phyloP scores from a whole-genome alignment of 2,888 invertebrate species.

The Zygothrica quintamaculata region DNA sequence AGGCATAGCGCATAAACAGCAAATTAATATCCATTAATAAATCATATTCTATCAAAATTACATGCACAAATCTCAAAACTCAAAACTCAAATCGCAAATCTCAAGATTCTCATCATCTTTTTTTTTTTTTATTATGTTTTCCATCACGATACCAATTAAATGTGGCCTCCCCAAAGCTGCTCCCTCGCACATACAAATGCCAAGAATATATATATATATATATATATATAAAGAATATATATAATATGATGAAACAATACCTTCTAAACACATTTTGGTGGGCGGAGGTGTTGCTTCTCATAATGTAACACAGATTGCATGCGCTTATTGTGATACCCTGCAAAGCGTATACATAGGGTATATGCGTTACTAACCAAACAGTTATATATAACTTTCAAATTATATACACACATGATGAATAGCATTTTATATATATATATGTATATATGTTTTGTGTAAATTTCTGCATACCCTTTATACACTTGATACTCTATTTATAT shows the following conservation, averaged over 20 bases:
- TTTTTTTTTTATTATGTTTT: too few species aligned
- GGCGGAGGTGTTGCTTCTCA: conserved; percentile 68
- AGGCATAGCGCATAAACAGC: conserved; percentile 14
- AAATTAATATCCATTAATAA: conserved; percentile 27
- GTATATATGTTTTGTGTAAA: too few species aligned
- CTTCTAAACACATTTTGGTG: conserved; percentile 53
- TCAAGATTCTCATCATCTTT: conserved; percentile 36
- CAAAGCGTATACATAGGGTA: not conserved
- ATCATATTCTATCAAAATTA: conserved; percentile 33
- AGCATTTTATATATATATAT: too few species aligned
- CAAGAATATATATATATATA: conserved; percentile 27
- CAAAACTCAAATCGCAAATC: conserved; percentile 23
- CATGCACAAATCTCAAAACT: conserved; percentile 16
- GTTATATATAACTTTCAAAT: too few species aligned
- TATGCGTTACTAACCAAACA: too few species aligned
- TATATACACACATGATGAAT: too few species aligned
- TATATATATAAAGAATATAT: conserved; percentile 5
- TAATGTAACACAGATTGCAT: conserved; percentile 49
- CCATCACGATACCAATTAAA: conserved; percentile 60
- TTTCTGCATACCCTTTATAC: too few species aligned
- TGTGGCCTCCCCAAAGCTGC: conserved; percentile 62
- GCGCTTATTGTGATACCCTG: conserved; percentile 10
- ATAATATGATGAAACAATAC: conserved; percentile 51
- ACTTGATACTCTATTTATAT: not conserved
- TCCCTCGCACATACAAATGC: conserved; percentile 29